phyloP scores from a whole-genome alignment of 1,140 invertebrate genomes.

The Pogonomyrmex californicus region DNA sequence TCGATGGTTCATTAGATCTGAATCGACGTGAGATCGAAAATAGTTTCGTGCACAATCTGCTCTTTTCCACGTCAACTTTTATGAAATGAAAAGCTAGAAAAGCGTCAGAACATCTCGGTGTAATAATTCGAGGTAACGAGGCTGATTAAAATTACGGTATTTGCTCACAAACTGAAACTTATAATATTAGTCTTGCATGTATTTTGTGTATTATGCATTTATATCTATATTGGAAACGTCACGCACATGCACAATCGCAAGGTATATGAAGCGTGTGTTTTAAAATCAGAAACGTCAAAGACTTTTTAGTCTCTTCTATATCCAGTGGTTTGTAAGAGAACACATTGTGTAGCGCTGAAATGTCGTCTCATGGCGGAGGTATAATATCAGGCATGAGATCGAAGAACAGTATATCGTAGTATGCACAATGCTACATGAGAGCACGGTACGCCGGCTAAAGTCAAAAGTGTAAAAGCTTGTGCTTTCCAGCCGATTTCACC shows the following conservation, averaged over 20 bases:
- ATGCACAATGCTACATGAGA: constrained; percentile 56
- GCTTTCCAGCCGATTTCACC: constrained; percentile 74
- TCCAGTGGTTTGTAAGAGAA: constrained; percentile 19
- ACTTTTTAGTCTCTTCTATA: constrained; percentile 38
- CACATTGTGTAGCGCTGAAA: constrained; percentile 43
- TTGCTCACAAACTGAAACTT: background rate
- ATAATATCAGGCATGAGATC: constrained; percentile 53
- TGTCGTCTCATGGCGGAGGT: constrained; percentile 44
- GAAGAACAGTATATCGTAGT: constrained; percentile 42
- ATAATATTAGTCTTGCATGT: background rate
- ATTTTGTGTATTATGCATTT: background rate
- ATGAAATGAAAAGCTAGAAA: constrained; percentile 9
- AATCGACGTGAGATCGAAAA: constrained; percentile 79
- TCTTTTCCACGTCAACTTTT: constrained; percentile 44
- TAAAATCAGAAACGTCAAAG: constrained; percentile 48
- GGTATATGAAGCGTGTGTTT: background rate
- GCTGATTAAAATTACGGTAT: background rate
- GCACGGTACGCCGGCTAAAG: constrained; percentile 54
- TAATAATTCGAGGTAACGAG: background rate
- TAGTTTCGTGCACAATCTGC: constrained; percentile 81
- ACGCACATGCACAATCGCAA: background rate
- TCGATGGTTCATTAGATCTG: constrained; percentile 80
- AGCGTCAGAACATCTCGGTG: background rate
- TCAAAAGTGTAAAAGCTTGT: constrained; percentile 77
- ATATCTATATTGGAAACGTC: background rate